Percentiles rank a stretch among this genome's conserved stretches.
Evolutionary conservation across 2,113 vertebrate species (phyloP).

Genomic region (Indicator maculatus): DNA sequence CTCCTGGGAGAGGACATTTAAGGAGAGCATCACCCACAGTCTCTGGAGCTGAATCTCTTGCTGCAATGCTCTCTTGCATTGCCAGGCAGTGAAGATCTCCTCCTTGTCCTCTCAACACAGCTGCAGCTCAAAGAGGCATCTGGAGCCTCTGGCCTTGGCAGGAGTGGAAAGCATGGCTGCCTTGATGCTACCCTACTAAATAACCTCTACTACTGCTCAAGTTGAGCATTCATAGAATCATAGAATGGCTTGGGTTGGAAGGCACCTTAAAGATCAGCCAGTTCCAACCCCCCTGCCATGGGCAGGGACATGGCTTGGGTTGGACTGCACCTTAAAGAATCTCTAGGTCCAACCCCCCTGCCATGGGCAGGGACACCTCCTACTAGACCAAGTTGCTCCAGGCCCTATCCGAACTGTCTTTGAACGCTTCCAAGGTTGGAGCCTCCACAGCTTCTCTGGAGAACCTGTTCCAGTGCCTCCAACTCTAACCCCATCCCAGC

Average conservation of each 20-base stretch:
- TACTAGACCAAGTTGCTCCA: no score
- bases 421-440: no score
- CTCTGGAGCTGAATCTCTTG: rapidly evolving
- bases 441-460: no score
- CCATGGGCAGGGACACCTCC: no score
- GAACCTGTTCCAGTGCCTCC: not conserved
- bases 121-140: not conserved
- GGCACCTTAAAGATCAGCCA: no score
- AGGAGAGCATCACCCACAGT: rapidly evolving
- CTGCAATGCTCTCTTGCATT: rapidly evolving
- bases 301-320: no score
- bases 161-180: not conserved
- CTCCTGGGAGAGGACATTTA: not conserved
- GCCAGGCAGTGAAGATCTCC: not conserved
- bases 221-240: not conserved
- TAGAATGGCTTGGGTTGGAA: no score
- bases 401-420: no score
- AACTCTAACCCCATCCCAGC: not conserved
- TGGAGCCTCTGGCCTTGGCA: not conserved
- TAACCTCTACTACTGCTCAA: not conserved
- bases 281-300: no score
- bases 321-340: no score
- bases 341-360: no score
- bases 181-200: not conserved
- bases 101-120: not conserved